These are phyloP conservation scores for Saccopteryx leptura DNA, from an alignment of 2,113 vertebrate genomes.

Conservation along the genomic window DNA sequence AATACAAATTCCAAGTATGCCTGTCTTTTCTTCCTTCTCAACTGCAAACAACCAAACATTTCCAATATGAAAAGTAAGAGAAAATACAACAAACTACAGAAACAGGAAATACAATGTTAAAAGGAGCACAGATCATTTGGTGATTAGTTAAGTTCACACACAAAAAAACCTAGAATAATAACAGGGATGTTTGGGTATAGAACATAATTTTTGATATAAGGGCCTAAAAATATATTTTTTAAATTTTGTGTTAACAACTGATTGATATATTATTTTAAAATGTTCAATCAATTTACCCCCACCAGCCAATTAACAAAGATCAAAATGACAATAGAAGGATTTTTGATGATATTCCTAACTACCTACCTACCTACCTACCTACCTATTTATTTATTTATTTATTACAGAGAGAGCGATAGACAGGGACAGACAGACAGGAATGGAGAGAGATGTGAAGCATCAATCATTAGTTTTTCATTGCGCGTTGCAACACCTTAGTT, in stretches of 20 bases:
- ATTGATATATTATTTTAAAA: neutral
- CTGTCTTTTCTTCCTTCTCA: conserved; percentile 8
- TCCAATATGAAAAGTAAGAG: neutral
- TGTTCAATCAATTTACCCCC: neutral
- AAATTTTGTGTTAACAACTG: neutral
- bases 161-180: conserved; percentile 24
- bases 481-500: too few species aligned
- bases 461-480: too few species aligned
- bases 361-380: too few species aligned
- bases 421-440: too few species aligned
- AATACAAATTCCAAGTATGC: neutral
- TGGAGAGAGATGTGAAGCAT: too few species aligned
- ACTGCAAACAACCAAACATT: conserved; percentile 21
- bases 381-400: too few species aligned
- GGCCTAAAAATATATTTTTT: neutral
- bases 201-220: conserved; percentile 22
- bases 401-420: too few species aligned
- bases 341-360: neutral
- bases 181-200: neutral
- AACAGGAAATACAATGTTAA: neutral
- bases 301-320: neutral
- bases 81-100: neutral
- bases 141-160: neutral
- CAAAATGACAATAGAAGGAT: conserved; percentile 1
- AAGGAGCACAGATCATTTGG: neutral